Evolutionary conservation across 2,888 invertebrate genomes (phyloP).

Genomic region (Zele albiditarsus): DNA sequence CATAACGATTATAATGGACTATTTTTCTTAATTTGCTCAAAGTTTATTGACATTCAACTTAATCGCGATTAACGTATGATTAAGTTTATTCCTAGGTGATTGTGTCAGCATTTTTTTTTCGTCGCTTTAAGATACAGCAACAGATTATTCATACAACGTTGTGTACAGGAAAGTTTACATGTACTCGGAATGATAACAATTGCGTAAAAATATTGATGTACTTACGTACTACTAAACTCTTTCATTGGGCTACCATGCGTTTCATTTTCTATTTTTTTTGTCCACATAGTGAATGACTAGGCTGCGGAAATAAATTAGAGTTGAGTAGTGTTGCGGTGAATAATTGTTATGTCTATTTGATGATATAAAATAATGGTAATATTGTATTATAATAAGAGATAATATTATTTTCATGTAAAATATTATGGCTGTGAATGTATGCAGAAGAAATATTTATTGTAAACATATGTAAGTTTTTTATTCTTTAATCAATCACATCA

Average conservation of each 20-base stretch:
- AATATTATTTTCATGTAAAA: conserved; percentile 16
- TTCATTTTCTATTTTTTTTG: conserved; percentile 51
- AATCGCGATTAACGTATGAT: neutral
- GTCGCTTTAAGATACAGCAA: neutral
- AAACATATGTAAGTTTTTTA: neutral
- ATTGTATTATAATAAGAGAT: neutral
- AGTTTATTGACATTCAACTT: neutral
- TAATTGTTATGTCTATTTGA: neutral
- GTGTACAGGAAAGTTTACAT: neutral
- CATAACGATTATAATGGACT: neutral
- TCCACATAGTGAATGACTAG: conserved; percentile 55
- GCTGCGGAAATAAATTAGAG: conserved; percentile 28
- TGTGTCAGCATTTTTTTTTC: neutral
- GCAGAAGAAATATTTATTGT: neutral
- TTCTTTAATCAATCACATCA: neutral
- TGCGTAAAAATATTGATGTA: conserved; percentile 38
- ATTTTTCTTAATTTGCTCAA: neutral
- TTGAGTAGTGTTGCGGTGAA: neutral
- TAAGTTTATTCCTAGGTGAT: neutral
- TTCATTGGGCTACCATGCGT: conserved; percentile 59
- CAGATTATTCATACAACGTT: neutral
- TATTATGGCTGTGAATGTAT: neutral
- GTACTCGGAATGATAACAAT: neutral
- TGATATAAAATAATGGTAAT: neutral
- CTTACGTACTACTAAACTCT: conserved; percentile 68